Evolutionary conservation across 2,113 vertebrate genomes (phyloP).

Genomic region (Syngnathus floridae): DNA sequence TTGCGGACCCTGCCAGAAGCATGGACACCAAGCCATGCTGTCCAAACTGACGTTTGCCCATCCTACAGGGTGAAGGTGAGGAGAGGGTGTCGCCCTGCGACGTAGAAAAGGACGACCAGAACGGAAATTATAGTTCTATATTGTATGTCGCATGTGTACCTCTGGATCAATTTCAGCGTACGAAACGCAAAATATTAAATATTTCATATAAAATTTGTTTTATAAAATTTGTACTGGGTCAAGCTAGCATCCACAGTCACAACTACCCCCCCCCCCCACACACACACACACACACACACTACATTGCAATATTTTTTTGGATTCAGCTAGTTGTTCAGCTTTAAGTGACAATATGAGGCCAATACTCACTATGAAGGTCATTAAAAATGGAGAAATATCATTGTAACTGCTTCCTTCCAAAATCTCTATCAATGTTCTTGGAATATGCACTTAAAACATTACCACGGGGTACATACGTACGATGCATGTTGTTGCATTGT

Average conservation of each 20-base stretch:
- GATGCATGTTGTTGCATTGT: conserved; percentile 19
- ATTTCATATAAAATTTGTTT: too few relatives aligned
- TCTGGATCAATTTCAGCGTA: too few relatives aligned
- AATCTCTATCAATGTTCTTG: conserved; percentile 10
- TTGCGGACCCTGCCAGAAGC: conserved; percentile 49
- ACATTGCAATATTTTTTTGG: too few relatives aligned
- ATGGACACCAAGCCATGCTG: conserved; percentile 35
- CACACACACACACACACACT: too few relatives aligned
- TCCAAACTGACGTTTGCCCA: conserved; percentile 58
- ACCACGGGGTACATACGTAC: conserved; percentile 27
- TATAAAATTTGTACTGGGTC: too few relatives aligned
- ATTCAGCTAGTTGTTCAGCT: too few relatives aligned
- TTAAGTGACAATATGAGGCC: too few relatives aligned
- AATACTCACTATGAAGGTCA: too few relatives aligned
- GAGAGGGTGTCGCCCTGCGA: conserved; percentile 52
- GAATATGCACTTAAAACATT: conserved; percentile 32
- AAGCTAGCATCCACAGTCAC: too few relatives aligned
- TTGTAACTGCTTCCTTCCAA: not conserved
- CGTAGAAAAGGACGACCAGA: conserved; percentile 55
- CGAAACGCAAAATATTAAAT: too few relatives aligned
- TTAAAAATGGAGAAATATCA: not conserved
- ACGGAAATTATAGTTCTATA: not conserved
- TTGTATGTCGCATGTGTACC: too few relatives aligned
- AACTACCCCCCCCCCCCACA: too few relatives aligned
- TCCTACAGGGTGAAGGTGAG: conserved; percentile 57